Evolutionary conservation across 1,140 invertebrate genomes (phyloP).

Genomic region (Dermatophagoides farinae): DNA sequence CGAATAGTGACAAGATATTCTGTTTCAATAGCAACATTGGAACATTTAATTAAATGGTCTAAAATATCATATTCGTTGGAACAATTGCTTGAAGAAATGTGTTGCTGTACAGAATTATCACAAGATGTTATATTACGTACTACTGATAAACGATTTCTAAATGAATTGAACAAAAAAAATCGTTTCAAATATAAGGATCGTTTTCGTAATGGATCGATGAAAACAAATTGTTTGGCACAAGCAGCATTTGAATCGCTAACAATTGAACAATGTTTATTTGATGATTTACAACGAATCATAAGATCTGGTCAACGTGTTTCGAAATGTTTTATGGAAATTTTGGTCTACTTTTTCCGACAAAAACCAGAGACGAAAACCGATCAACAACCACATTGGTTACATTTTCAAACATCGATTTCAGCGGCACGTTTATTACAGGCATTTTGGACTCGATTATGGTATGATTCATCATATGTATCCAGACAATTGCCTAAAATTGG

Average conservation of each 20-base stretch:
- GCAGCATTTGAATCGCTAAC: constrained; percentile 43
- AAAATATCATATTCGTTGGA: background rate
- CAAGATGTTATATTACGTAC: constrained; percentile 36
- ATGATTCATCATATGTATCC: constrained; percentile 45
- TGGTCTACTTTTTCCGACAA: constrained; percentile 24
- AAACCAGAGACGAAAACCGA: background rate
- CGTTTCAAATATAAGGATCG: constrained; percentile 39
- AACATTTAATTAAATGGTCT: constrained; percentile 26
- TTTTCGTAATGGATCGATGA: constrained; percentile 39
- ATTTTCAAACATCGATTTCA: constrained; percentile 28
- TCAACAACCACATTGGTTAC: background rate
- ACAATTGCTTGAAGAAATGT: constrained; percentile 26
- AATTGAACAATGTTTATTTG: constrained; percentile 42
- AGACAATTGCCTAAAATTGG: constrained; percentile 50
- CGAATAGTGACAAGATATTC: constrained; percentile 41
- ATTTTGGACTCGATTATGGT: constrained; percentile 44
- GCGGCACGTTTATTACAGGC: constrained; percentile 42
- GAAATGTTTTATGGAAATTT: constrained; percentile 31
- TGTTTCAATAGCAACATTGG: constrained; percentile 40
- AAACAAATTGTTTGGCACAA: constrained; percentile 50
- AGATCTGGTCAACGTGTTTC: constrained; percentile 39
- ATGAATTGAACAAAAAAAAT: constrained; percentile 38
- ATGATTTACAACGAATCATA: constrained; percentile 46
- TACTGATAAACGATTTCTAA: constrained; percentile 37
- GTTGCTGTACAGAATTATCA: constrained; percentile 35